Base-by-base conservation (phyloP, 2,888 invertebrate genomes). In the Cheilosia urbana region DNA sequence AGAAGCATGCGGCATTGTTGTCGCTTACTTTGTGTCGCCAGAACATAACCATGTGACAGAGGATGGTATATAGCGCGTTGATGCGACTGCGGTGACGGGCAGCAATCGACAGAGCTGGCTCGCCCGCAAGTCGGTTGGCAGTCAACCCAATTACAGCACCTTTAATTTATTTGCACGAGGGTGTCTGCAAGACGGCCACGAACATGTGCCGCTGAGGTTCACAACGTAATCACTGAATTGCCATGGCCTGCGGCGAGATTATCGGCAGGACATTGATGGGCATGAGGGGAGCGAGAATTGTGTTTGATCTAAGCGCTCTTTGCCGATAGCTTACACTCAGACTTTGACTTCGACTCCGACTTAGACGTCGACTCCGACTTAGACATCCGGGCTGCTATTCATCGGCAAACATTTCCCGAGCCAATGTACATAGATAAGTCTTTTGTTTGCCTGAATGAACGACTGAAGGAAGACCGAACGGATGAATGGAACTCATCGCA, bases 61-160 rank as follows among this genome's bases (percentile, higher is more conserved):
- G 75, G 69, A 57, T 34, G 66, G 34, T 30, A 66, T 63, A 13
- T 17, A 15, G 24, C 24, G 37, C 51, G 15, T n/a, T 68, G 68
- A 49, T 27, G 55, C 17, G 34, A 63, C 19, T 81, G 72, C 21
- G 80, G 81, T 81, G 58, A 79, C 47, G 60, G 62, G 68, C 63
- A 58, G 57, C 80, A 76, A 69, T 78, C 78, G 78, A 57, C 68
- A 79, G 65, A 45, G 79, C 24, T 37, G 55, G 72, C 24, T 63
- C 47, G 79, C 45, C 69, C 58, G 65, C 73, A 79, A 79, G 71
- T 57, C 75, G 55, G 34, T 85, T 81, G 66, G 71, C 77, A 66
- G 71, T 68, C 72, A 71, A 81, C 76, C 27, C 85, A 85, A 85
- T 85, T 81, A 72, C 51, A 27, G 45, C 81, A 77, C 85, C 80